These are phyloP conservation scores for Scaeva pyrastri DNA, from an alignment of 2,888 invertebrate genomes.

Conservation along the genomic window DNA sequence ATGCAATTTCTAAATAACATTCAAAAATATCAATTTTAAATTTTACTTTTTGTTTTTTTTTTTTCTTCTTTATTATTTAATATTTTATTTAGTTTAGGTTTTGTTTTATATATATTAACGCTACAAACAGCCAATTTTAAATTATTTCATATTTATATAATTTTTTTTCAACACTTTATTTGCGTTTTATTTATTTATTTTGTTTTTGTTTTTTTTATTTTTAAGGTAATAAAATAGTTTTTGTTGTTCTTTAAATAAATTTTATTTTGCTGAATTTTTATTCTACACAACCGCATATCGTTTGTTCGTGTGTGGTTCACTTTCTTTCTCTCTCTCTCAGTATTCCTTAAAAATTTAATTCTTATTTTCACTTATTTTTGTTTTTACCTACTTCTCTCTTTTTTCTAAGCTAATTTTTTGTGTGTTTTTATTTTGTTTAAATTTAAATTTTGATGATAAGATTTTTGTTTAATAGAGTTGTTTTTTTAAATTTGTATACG, in stretches of 20 bases:
- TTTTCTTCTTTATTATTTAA: neutral
- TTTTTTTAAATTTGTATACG: slow-evolving; percentile 71
- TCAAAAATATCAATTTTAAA: slow-evolving; percentile 68
- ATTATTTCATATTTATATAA: slow-evolving; percentile 46
- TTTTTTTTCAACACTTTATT: slow-evolving; percentile 38
- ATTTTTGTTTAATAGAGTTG: slow-evolving; percentile 77
- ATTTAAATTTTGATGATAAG: slow-evolving; percentile 77
- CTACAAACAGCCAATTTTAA: slow-evolving; percentile 75
- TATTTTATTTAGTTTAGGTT: slow-evolving; percentile 21
- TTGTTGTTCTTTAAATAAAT: slow-evolving; percentile 31
- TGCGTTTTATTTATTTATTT: slow-evolving; percentile 26
- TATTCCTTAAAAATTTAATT: slow-evolving; percentile 43
- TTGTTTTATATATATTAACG: slow-evolving; percentile 58
- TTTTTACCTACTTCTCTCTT: slow-evolving; percentile 36
- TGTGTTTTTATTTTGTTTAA: slow-evolving; percentile 57
- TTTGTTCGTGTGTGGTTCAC: slow-evolving; percentile 74
- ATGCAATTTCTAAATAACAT: slow-evolving; percentile 70
- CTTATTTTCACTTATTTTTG: slow-evolving; percentile 24
- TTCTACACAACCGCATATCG: slow-evolving; percentile 76
- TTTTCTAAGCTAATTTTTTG: slow-evolving; percentile 23
- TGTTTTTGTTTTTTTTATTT: slow-evolving; percentile 26
- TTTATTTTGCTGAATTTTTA: slow-evolving; percentile 65
- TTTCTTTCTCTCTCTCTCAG: slow-evolving; percentile 58
- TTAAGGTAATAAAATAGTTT: slow-evolving; percentile 67
- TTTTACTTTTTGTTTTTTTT: slow-evolving; percentile 30